Evolutionary conservation across 2,113 vertebrate species (phyloP).

Genomic region (Corynorhinus townsendii): DNA sequence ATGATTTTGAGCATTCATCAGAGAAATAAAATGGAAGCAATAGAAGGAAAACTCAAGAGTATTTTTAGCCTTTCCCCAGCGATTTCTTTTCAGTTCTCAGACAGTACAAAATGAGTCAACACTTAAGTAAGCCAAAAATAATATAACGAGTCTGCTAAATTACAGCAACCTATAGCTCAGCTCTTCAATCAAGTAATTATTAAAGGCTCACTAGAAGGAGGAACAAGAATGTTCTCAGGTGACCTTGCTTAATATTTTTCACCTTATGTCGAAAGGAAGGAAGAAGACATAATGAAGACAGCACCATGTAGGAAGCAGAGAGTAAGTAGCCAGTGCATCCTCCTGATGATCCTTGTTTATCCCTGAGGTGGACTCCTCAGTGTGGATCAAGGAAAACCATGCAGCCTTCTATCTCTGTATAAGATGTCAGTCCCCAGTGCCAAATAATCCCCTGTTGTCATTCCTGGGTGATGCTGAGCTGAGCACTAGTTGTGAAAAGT

Average conservation of each 20-base stretch:
- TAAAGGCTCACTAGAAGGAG: slow-evolving; percentile 53
- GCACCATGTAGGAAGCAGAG: neutral
- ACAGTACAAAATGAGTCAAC: slow-evolving; percentile 67
- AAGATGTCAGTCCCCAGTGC: neutral
- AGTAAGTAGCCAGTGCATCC: neutral
- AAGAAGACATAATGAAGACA: slow-evolving; percentile 51
- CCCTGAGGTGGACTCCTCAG: neutral
- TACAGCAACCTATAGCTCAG: slow-evolving; percentile 39
- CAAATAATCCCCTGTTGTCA: neutral
- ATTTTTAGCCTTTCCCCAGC: slow-evolving; percentile 68
- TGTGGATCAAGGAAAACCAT: neutral
- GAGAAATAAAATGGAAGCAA: slow-evolving; percentile 60
- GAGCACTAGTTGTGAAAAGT: neutral
- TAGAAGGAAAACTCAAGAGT: slow-evolving; percentile 54
- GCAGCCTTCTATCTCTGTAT: neutral
- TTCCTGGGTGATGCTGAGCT: neutral
- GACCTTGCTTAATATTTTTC: slow-evolving; percentile 56
- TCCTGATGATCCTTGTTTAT: slow-evolving; percentile 20
- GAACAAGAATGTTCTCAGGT: slow-evolving; percentile 53
- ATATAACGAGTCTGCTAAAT: slow-evolving; percentile 59
- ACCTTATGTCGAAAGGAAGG: slow-evolving; percentile 54
- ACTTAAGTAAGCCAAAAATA: slow-evolving; percentile 64
- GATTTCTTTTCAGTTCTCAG: slow-evolving; percentile 54
- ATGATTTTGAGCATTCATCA: slow-evolving; percentile 44
- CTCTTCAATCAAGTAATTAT: slow-evolving; percentile 72